phyloP scores from a whole-genome alignment of 1,140 invertebrate genomes.

The Aplysia californica region DNA sequence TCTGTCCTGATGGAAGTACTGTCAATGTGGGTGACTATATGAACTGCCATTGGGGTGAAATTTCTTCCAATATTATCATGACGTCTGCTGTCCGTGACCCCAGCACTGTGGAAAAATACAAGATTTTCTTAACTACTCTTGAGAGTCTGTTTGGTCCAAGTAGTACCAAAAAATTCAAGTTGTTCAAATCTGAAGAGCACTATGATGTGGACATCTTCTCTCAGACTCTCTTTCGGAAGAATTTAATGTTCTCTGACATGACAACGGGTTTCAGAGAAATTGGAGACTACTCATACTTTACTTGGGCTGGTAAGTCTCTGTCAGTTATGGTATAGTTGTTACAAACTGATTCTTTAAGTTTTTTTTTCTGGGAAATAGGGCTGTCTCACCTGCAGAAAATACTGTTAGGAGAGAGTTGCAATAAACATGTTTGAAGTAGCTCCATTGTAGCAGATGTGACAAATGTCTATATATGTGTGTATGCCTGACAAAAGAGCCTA shows the following conservation, averaged over 20 bases:
- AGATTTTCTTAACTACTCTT: slow-evolving; percentile 47
- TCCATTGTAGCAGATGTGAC: too few species aligned
- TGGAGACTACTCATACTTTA: slow-evolving; percentile 54
- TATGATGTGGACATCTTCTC: slow-evolving; percentile 34
- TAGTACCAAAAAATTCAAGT: slow-evolving; percentile 41
- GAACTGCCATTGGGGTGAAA: slow-evolving; percentile 72
- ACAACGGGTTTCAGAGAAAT: slow-evolving; percentile 59
- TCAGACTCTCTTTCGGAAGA: slow-evolving; percentile 30
- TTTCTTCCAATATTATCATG: slow-evolving; percentile 85
- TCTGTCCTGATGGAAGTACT: slow-evolving; percentile 83
- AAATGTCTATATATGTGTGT: too few species aligned
- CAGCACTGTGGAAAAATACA: slow-evolving; percentile 39
- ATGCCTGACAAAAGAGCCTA: too few species aligned
- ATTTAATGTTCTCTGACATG: slow-evolving; percentile 64
- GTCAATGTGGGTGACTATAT: slow-evolving; percentile 48
- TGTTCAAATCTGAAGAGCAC: slow-evolving; percentile 44
- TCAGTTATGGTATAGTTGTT: too few species aligned
- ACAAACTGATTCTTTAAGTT: too few species aligned
- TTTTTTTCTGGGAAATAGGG: too few species aligned
- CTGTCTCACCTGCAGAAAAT: too few species aligned
- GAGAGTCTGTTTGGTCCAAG: slow-evolving; percentile 44
- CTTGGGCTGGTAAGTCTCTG: slow-evolving; percentile 65
- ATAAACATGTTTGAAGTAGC: too few species aligned
- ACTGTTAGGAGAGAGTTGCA: too few species aligned
- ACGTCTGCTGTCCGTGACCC: slow-evolving; percentile 46